Evolutionary conservation across 2,797 vertebrate genomes (phyloP), one percentile per base, ranked within the genome.

Genomic region (Acanthopagrus latus): DNA sequence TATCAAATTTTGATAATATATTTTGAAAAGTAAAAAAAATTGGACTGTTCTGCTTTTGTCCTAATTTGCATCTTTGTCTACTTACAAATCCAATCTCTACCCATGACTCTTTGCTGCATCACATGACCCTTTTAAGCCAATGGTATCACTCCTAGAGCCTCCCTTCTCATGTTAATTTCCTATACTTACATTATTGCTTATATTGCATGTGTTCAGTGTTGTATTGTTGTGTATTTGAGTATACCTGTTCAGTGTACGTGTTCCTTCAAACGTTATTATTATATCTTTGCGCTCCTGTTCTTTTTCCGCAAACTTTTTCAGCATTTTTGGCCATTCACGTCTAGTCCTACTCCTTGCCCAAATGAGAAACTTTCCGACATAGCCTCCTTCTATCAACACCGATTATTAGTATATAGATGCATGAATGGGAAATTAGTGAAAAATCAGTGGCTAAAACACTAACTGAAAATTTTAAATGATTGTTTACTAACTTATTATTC

Each of bases 121-220:
- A 93, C 94, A 92, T 93, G 90, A 91, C 92, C 92, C 91, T 92
- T 89, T 92, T 86, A 84, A 93, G 93, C 94, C 93, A 94, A 91
- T 92, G 91, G 91, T 92, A 93, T 93, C 91, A 89, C 89, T 92
- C 93, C 93, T 90, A 59, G 86, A 91, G 90, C 92, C 90, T 91
- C 92, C 90, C 83, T 68, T 88, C 86, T 91, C 84, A 66, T 84
- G 86, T 91, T 89, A 0, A 89, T 85, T 80, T 89, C 93, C 92
- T 82, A 44, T 78, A 88, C 88, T 92, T 92, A 84, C 82, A 90
- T 88, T 82, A 83, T 88, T 55, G 81, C 85, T 93, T 91, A 88
- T 93, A 90, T 88, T 91, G 92, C 94, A 95, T 93, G 94, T 92
- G 75, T 91, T 94, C 68, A 86, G 25, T 94, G 91, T 92, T 3